phyloP scores from a whole-genome alignment of 2,113 vertebrate species.

The Prinia subflava region DNA sequence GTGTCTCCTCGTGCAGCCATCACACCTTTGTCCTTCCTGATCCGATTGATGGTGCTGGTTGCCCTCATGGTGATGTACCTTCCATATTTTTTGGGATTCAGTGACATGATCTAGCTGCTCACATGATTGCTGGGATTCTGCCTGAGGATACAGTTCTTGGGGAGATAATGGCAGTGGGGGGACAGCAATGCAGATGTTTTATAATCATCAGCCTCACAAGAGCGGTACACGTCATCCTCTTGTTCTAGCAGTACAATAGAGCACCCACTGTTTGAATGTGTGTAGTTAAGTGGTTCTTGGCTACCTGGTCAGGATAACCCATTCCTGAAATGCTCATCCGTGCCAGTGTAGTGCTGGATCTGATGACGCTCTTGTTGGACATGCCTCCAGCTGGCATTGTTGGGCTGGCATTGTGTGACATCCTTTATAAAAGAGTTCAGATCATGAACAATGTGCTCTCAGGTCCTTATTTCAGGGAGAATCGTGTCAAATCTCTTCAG shows the following conservation, averaged over 20 bases:
- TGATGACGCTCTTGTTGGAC: not conserved
- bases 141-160: not conserved
- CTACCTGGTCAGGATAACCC: not conserved
- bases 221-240: not conserved
- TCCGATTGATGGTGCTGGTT: fast-evolving
- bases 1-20: not conserved
- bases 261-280: not conserved
- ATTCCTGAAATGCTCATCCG: not conserved
- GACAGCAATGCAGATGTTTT: not conserved
- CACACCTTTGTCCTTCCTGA: not conserved
- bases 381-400: not conserved
- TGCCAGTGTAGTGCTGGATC: not conserved
- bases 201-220: not conserved
- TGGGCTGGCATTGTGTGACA: not conserved
- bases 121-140: not conserved
- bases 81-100: not conserved
- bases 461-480: not conserved
- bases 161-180: not conserved
- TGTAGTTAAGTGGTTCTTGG: not conserved
- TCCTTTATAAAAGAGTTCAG: not conserved
- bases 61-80: fast-evolving
- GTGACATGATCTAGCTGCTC: not conserved
- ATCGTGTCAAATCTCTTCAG: not conserved
- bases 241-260: not conserved
- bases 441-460: not conserved